Evolutionary conservation across 2,113 vertebrate genomes (phyloP).

Genomic region (Rhodinocichla rosea): DNA sequence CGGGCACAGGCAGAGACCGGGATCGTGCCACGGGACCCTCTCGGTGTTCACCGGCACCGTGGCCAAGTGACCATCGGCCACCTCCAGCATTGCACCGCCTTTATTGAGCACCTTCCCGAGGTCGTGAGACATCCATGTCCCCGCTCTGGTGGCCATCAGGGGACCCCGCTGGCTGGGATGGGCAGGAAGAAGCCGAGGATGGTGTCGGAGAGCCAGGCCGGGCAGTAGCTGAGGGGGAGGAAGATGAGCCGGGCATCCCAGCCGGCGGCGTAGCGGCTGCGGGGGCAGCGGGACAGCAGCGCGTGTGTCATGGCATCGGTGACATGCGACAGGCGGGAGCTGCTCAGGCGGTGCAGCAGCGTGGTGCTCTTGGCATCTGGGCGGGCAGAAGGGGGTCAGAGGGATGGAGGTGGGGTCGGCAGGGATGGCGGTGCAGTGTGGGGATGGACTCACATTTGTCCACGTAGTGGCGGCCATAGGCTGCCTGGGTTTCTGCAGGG

Average conservation of each 20-base stretch:
- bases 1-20: neutral
- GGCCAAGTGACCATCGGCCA: neutral
- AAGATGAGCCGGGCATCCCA: slow-evolving; percentile 68
- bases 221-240: slow-evolving; percentile 73
- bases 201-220: slow-evolving; percentile 54
- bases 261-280: slow-evolving; percentile 69
- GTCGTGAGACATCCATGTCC: fast-evolving
- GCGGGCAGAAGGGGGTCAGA: neutral
- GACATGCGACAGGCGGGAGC: slow-evolving; percentile 61
- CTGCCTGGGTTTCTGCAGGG: slow-evolving; percentile 53
- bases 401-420: fast-evolving
- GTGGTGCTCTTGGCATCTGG: fast-evolving
- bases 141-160: fast-evolving
- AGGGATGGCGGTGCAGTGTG: fast-evolving
- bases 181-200: fast-evolving
- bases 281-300: slow-evolving; percentile 66
- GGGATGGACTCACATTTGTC: slow-evolving; percentile 56
- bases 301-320: slow-evolving; percentile 68
- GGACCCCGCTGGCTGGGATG: fast-evolving
- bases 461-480: slow-evolving; percentile 69
- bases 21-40: too few species aligned
- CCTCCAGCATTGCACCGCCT: neutral
- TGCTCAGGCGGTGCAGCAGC: neutral
- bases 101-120: neutral
- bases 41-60: fast-evolving